phyloP scores from a whole-genome alignment of 1,140 invertebrate genomes.

The Linepithema humile region DNA sequence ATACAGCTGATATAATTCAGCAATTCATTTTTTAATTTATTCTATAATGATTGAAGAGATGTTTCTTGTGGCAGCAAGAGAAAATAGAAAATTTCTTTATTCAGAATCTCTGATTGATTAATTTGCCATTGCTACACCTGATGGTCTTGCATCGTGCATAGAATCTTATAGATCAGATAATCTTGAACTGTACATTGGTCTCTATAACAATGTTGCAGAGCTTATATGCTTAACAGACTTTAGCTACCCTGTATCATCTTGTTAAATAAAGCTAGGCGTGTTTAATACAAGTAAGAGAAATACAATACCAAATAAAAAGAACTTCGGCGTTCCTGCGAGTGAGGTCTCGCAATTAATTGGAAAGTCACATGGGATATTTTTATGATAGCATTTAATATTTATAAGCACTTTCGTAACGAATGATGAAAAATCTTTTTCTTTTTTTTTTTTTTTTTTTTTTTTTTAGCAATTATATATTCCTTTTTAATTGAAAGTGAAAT shows the following conservation, averaged over 20 bases:
- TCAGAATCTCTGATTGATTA: neutral
- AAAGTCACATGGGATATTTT: too few species aligned
- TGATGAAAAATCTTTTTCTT: neutral
- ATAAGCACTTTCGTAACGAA: neutral
- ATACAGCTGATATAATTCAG: neutral
- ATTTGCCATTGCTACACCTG: conserved; percentile 1
- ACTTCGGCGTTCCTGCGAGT: conserved; percentile 38
- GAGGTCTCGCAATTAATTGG: conserved; percentile 59
- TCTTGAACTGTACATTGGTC: conserved; percentile 73
- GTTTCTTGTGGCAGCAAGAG: too few species aligned
- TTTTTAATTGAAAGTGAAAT: neutral
- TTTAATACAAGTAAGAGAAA: conserved; percentile 79
- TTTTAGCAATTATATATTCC: neutral
- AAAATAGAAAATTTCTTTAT: neutral
- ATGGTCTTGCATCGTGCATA: conserved; percentile 35
- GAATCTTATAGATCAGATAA: conserved; percentile 66
- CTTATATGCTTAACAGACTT: conserved; percentile 80
- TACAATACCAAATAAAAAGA: conserved; percentile 52
- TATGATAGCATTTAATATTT: too few species aligned
- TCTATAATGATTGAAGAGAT: neutral
- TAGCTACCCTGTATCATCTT: conserved; percentile 82
- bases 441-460: neutral
- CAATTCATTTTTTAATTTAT: neutral
- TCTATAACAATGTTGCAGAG: conserved; percentile 72
- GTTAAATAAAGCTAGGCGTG: conserved; percentile 83